Evolutionary conservation across 2,888 invertebrate species (phyloP).

Genomic region (Abrostola triplasia): DNA sequence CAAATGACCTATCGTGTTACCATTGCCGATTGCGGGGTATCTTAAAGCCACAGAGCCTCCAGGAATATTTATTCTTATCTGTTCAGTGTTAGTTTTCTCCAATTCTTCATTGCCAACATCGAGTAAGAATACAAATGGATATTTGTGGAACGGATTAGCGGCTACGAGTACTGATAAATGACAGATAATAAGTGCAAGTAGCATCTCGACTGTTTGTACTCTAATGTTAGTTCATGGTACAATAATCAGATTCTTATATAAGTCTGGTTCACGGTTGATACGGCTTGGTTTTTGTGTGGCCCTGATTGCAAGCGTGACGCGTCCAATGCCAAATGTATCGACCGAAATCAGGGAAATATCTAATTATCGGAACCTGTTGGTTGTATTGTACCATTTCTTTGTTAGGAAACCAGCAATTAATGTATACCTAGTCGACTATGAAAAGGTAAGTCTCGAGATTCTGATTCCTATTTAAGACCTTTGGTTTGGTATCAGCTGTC

Average conservation of each 20-base stretch:
- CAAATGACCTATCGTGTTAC: conserved; percentile 78
- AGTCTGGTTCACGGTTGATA: conserved; percentile 78
- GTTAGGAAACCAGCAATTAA: neutral
- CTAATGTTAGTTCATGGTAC: conserved; percentile 75
- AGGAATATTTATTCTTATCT: conserved; percentile 78
- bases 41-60: conserved; percentile 81
- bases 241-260: conserved; percentile 81
- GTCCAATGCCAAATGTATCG: conserved; percentile 73
- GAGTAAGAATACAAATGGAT: conserved; percentile 80
- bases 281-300: conserved; percentile 75
- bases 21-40: conserved; percentile 78
- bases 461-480: neutral
- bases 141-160: conserved; percentile 80
- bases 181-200: conserved; percentile 65
- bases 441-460: neutral
- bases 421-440: neutral
- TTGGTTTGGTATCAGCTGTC: too few species aligned
- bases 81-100: conserved; percentile 76
- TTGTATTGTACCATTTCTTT: conserved; percentile 17
- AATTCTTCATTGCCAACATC: conserved; percentile 85
- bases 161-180: conserved; percentile 61
- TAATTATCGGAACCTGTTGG: conserved; percentile 43
- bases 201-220: conserved; percentile 69
- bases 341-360: conserved; percentile 64
- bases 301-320: conserved; percentile 72